Evolutionary conservation across 2,888 invertebrate genomes (phyloP), one percentile per base, ranked within the genome.

Genomic region (Ichneumoninae sp.): DNA sequence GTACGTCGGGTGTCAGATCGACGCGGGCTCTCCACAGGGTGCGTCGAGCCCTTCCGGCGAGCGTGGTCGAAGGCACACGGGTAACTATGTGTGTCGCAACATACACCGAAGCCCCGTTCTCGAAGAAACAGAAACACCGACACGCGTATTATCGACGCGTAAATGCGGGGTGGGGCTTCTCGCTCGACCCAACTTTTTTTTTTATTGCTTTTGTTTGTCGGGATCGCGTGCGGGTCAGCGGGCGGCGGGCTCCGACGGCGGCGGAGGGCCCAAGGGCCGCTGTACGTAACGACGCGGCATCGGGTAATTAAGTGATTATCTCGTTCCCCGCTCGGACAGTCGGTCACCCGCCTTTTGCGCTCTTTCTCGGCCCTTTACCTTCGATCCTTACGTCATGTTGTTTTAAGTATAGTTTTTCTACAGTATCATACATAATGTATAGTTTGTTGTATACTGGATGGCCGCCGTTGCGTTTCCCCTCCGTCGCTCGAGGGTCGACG

Each of bases 291-390:
- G 74, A 80, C 79, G 69, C 81, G 83, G 85, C 83, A 86, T 86
- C 85, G 83, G 87, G 87, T 90, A 91, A 91, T 91, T 91, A 91
- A 91, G 90, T 89, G 90, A 90, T 91, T 90, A 91, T 91, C 90
- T 90, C 88, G 85, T 91, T 86, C 82, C 88, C 80, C 76, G 82
- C 81, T 79, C 87, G 85, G 88, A 90, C 89, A 88, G 88, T 90
- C 88, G 89, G 87, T 85, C 88, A 88, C 76, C 81, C 79, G 70
- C 73, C 70, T 40, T 69, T 83, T 81, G 68, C 69, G 70, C 81
- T 84, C 76, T 71, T 80, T 79, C 75, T 66, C 69, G 83, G 69
- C 83, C 79, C 81, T 74, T 66, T 69, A 40, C 74, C 52, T 82
- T 78, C 74, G 26, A 57, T 63, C 47, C 63, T 50, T 54, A 71